Evolutionary conservation across 2,113 vertebrate species (phyloP).

Genomic region (Esox niger): DNA sequence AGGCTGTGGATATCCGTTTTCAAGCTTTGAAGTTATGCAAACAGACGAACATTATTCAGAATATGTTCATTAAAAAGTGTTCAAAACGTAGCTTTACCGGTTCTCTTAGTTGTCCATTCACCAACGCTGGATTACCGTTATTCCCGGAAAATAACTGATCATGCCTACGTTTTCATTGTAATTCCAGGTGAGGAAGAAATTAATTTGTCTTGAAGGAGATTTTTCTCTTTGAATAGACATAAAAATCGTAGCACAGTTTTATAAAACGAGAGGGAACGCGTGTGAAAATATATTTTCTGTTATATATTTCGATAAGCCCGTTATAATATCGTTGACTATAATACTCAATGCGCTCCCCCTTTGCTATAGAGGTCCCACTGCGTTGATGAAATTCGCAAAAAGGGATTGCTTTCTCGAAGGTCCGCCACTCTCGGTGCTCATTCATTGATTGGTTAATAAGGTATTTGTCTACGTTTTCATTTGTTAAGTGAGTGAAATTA

Average conservation of each 20-base stretch:
- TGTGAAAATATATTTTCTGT: not conserved
- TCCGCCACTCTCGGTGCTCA: conserved; percentile 44
- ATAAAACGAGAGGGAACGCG: conserved; percentile 23
- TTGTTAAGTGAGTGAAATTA: conserved; percentile 42
- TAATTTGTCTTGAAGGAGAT: conserved; percentile 41
- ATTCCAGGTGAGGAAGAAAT: conserved; percentile 44
- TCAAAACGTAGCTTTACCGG: conserved; percentile 34
- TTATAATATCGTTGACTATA: conserved; percentile 24
- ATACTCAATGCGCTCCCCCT: conserved; percentile 28
- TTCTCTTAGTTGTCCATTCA: not conserved
- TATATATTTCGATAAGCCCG: conserved; percentile 5
- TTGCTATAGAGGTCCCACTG: conserved; percentile 26
- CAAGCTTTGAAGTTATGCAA: conserved; percentile 36
- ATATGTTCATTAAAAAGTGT: conserved; percentile 2
- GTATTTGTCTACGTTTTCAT: conserved; percentile 45
- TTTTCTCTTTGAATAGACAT: not conserved
- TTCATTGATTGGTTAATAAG: conserved; percentile 60
- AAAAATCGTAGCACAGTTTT: conserved; percentile 2
- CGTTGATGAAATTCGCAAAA: conserved; percentile 27
- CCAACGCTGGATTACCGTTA: conserved; percentile 9
- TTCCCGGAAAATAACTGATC: conserved; percentile 43
- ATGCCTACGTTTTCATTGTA: conserved; percentile 60
- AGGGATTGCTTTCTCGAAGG: conserved; percentile 31
- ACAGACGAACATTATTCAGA: not conserved
- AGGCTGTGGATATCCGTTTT: not conserved